A percentile compares a stretch with the other conserved stretches of the same genome.
Conservation (phyloP, 2,888 invertebrate species). For the Eupithecia subumbrata region DNA sequence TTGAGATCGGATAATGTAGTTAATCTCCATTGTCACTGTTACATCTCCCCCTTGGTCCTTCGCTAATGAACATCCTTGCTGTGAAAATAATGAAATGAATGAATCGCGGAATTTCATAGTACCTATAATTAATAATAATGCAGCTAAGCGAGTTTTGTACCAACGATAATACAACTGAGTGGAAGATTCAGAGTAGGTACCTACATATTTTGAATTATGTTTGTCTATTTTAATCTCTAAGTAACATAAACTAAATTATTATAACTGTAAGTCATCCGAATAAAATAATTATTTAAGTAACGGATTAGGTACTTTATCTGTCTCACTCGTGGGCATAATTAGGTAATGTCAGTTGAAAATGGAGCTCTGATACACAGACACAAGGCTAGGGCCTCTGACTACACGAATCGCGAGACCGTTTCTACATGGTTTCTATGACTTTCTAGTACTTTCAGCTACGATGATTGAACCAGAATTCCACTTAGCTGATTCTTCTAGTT, state of each 20-base stretch:
- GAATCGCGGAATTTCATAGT: constrained; percentile 19
- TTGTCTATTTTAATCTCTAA: not conserved
- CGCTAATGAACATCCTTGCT: constrained; percentile 20
- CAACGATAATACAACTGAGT: constrained; percentile 2
- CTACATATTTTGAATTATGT: not conserved
- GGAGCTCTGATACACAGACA: no score
- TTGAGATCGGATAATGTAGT: not conserved
- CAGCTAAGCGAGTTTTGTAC: not conserved
- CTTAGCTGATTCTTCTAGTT: no score
- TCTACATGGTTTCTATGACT: no score
- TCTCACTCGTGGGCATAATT: no score
- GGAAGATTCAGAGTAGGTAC: not conserved
- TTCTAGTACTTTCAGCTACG: no score
- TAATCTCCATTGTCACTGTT: not conserved
- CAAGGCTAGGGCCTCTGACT: no score
- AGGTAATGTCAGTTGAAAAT: no score
- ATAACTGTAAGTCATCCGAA: not conserved
- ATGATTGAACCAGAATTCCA: no score
- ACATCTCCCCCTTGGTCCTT: not conserved
- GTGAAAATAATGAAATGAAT: constrained; percentile 16
- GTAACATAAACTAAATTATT: not conserved
- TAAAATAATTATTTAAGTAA: not conserved
- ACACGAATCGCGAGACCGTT: no score
- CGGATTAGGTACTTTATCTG: no score
- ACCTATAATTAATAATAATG: constrained; percentile 14